Percentiles rank a stretch among this genome's conserved stretches.
phyloP scores from a whole-genome alignment of 2,797 vertebrate species.

The Muscicapa comitata region DNA sequence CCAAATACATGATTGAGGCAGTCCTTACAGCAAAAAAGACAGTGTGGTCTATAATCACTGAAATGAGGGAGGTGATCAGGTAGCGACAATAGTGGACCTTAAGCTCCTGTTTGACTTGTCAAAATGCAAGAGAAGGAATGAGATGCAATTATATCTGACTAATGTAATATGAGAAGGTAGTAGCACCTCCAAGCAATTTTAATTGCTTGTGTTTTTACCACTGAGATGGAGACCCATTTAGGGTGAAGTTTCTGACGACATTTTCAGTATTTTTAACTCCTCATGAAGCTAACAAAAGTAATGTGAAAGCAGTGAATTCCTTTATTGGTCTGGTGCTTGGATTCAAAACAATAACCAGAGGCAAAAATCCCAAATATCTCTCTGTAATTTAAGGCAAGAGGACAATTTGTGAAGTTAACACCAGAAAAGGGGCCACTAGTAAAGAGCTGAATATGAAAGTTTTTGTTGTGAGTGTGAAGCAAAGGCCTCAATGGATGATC shows the following conservation, averaged over 20 bases:
- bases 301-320: background rate
- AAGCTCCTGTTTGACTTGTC: background rate
- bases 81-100: background rate
- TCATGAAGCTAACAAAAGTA: background rate
- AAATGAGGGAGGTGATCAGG: background rate
- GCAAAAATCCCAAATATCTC: background rate
- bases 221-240: background rate
- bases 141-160: background rate
- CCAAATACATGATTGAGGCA: background rate
- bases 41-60: background rate
- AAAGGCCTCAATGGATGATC: fast-evolving
- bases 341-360: background rate
- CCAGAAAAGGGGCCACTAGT: background rate
- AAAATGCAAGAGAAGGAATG: background rate
- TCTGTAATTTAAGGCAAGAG: background rate
- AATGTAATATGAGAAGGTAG: background rate
- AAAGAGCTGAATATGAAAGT: background rate
- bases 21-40: background rate
- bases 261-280: background rate
- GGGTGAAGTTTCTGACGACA: background rate
- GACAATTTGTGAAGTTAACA: background rate
- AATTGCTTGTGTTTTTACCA: background rate
- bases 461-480: background rate
- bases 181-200: background rate
- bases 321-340: background rate